These are phyloP conservation scores for Drosophila austrosaltans DNA, from an alignment of 2,888 invertebrate genomes.

Conservation along the genomic window DNA sequence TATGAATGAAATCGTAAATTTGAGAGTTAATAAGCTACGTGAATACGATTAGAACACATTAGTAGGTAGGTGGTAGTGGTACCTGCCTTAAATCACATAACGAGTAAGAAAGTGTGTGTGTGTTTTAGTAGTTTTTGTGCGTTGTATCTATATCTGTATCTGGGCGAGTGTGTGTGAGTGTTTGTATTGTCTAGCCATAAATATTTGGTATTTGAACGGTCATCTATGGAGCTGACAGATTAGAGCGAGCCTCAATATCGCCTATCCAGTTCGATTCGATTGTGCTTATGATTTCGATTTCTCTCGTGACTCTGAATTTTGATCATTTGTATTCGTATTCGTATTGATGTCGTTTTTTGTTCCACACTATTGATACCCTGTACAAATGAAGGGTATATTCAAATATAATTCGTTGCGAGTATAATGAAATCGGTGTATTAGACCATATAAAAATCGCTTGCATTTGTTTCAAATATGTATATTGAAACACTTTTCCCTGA, in stretches of 20 bases:
- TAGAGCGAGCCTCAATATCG: constrained; percentile 5
- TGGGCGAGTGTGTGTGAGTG: constrained; percentile 4
- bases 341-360: constrained; percentile 22
- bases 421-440: too few species aligned
- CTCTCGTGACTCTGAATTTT: constrained; percentile 33
- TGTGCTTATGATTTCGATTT: constrained; percentile 29
- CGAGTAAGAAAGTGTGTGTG: constrained; percentile 11
- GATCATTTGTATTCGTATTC: constrained; percentile 15
- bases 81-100: constrained; percentile 14
- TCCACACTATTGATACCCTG: constrained; percentile 3
- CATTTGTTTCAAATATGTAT: too few species aligned
- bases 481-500: too few species aligned
- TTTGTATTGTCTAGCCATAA: constrained; percentile 17
- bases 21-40: constrained; percentile 26
- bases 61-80: constrained; percentile 22
- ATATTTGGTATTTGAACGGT: constrained; percentile 41
- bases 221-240: constrained; percentile 8
- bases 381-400: neutral
- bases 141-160: neutral
- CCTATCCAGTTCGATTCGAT: constrained; percentile 16
- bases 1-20: constrained; percentile 63
- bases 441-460: too few species aligned
- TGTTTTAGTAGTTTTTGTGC: neutral
- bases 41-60: constrained; percentile 52
- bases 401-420: too few species aligned